Evolutionary conservation across 2,113 vertebrate genomes (phyloP).

Genomic region (Erythrocebus patas): DNA sequence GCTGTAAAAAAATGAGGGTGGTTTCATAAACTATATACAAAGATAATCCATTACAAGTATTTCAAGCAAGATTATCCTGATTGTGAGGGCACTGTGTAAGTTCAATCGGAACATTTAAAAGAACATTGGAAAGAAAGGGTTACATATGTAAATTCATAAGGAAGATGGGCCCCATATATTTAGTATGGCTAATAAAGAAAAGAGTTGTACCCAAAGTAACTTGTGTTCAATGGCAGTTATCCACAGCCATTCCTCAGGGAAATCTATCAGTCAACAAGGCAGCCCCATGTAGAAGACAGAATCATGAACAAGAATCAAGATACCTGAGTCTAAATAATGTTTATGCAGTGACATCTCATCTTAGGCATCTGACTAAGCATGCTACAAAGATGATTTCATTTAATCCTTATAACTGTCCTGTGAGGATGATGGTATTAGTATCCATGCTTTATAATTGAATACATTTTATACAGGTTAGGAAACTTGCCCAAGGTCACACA

Average conservation of each 20-base stretch:
- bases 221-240: background rate
- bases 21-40: conserved; percentile 7
- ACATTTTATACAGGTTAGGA: background rate
- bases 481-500: background rate
- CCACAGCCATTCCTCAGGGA: background rate
- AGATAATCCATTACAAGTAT: background rate
- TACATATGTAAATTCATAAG: conserved; percentile 6
- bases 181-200: background rate
- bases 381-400: background rate
- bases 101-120: background rate
- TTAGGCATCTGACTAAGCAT: background rate
- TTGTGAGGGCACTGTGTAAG: background rate
- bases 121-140: background rate
- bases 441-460: background rate
- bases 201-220: background rate
- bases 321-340: background rate
- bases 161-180: background rate
- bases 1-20: background rate
- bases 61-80: background rate
- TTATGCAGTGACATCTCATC: background rate
- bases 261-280: background rate
- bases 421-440: background rate
- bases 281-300: background rate
- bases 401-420: background rate
- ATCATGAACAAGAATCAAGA: background rate